phyloP scores from a whole-genome alignment of 1,140 invertebrate genomes.

The Pogonomyrmex californicus region DNA sequence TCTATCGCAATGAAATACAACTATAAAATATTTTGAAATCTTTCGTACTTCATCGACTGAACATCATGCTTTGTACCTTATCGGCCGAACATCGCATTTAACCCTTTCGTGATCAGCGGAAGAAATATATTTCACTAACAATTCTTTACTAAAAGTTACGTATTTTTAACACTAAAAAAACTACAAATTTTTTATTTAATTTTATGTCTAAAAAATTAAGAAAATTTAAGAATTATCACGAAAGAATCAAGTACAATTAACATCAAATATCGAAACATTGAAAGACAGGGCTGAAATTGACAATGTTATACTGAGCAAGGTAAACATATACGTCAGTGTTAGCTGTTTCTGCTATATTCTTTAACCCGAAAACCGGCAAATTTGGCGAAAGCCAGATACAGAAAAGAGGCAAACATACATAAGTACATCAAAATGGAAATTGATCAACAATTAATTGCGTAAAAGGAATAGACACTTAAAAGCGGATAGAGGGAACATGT shows the following conservation, averaged over 20 bases:
- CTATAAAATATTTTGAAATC: background rate
- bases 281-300: slow-evolving; percentile 85
- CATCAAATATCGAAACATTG: slow-evolving; percentile 65
- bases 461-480: slow-evolving; percentile 34
- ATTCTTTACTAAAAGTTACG: background rate
- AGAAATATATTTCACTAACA: background rate
- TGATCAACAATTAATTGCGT: slow-evolving; percentile 22
- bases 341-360: slow-evolving; percentile 74
- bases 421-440: slow-evolving; percentile 5
- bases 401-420: slow-evolving; percentile 40
- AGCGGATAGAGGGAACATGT: background rate
- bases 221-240: slow-evolving; percentile 19
- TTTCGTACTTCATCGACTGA: background rate
- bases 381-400: slow-evolving; percentile 47
- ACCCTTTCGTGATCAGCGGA: slow-evolving; percentile 33
- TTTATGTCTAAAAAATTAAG: background rate
- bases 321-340: slow-evolving; percentile 88
- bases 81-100: slow-evolving; percentile 10
- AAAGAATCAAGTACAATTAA: slow-evolving; percentile 57
- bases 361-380: slow-evolving; percentile 25
- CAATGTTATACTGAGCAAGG: slow-evolving; percentile 87
- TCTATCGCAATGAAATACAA: background rate
- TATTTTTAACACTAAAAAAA: slow-evolving; percentile 8
- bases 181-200: background rate
- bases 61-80: background rate